A percentile compares a stretch with the other conserved stretches of the same genome.
Conservation (phyloP, 35 echinoderm and acorn worm species). For the Patiria miniata region DNA sequence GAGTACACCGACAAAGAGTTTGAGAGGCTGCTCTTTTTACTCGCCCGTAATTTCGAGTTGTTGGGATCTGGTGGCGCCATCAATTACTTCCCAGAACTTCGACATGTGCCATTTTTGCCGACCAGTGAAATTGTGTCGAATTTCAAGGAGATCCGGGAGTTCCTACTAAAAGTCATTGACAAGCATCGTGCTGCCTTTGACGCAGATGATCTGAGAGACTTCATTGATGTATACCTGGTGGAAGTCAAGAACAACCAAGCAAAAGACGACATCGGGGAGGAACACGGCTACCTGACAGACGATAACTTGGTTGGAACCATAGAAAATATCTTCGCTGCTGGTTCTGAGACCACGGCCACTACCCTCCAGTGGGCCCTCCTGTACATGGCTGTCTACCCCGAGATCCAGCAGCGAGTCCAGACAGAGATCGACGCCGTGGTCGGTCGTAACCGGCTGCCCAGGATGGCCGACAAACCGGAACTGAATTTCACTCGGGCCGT, state of each 20-base stretch:
- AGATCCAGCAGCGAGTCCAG: constrained; percentile 42
- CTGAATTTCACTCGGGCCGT: constrained; percentile 48
- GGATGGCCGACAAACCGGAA: neutral
- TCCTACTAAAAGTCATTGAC: neutral
- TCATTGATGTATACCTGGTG: neutral
- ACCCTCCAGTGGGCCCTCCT: constrained; percentile 48
- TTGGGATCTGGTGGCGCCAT: too few species aligned
- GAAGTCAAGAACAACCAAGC: neutral
- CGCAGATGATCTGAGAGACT: neutral
- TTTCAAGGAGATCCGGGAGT: neutral
- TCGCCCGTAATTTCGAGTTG: too few species aligned
- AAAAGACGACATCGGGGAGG: neutral
- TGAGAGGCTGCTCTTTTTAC: neutral
- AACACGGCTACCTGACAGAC: neutral
- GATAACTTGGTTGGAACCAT: neutral
- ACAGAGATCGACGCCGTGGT: constrained; percentile 42
- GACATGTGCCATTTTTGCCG: too few species aligned
- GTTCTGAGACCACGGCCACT: constrained; percentile 49
- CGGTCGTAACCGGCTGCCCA: constrained; percentile 24
- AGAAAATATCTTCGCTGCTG: constrained; percentile 34
- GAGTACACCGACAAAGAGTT: constrained; percentile 9
- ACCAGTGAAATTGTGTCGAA: too few species aligned
- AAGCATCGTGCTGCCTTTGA: neutral
- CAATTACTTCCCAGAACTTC: too few species aligned
- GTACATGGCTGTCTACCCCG: constrained; percentile 36